These are phyloP conservation scores for Ophion costatus DNA, from an alignment of 2,888 invertebrate genomes.

Conservation along the genomic window DNA sequence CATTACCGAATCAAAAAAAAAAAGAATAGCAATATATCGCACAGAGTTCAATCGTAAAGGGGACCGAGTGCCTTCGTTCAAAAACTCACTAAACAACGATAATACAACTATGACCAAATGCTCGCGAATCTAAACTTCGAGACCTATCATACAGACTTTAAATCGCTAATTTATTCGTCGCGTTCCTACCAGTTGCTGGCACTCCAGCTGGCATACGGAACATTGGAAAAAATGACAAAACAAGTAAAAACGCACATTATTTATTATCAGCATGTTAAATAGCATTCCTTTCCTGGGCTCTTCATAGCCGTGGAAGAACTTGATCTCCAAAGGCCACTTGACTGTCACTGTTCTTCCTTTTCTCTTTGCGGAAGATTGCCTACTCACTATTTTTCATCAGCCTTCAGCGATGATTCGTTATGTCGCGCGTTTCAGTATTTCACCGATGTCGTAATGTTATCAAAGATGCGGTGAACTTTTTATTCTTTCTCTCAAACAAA, in stretches of 20 bases:
- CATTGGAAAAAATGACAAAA: slow-evolving; percentile 46
- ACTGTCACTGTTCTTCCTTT: slow-evolving; percentile 21
- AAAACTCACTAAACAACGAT: slow-evolving; percentile 73
- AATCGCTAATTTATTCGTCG: slow-evolving; percentile 69
- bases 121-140: slow-evolving; percentile 73
- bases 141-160: slow-evolving; percentile 76
- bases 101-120: slow-evolving; percentile 74
- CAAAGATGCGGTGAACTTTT: slow-evolving; percentile 48
- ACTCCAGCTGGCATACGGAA: slow-evolving; percentile 37
- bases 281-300: slow-evolving; percentile 24
- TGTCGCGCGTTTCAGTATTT: slow-evolving; percentile 53
- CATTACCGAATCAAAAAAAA: slow-evolving; percentile 59
- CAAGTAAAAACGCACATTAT: slow-evolving; percentile 48
- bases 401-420: slow-evolving; percentile 42
- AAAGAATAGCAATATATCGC: slow-evolving; percentile 74
- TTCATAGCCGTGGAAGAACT: slow-evolving; percentile 39
- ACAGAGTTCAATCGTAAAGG: slow-evolving; percentile 82
- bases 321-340: slow-evolving; percentile 65
- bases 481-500: not conserved
- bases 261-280: slow-evolving; percentile 54
- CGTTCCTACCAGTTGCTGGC: slow-evolving; percentile 37
- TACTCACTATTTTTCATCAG: slow-evolving; percentile 42
- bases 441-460: slow-evolving; percentile 51
- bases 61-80: slow-evolving; percentile 82
- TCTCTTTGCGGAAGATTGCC: slow-evolving; percentile 17